Base-by-base conservation (phyloP, 2,113 vertebrate genomes). In the Australoheros scitulus region DNA sequence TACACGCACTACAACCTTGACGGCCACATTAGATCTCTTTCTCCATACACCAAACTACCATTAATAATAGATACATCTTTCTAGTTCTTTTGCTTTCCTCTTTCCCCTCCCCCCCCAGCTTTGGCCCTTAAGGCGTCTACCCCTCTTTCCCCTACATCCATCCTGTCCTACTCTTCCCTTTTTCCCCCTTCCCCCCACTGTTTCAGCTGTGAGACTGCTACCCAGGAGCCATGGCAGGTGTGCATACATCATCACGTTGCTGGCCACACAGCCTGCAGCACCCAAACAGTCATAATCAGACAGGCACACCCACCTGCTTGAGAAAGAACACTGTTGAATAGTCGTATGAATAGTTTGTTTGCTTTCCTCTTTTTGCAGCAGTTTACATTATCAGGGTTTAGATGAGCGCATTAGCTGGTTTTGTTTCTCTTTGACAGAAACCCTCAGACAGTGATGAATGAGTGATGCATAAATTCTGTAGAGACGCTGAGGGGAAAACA, bases 51-150 rank as follows among this genome's bases (percentile, higher is more conserved):
- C 92, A 92, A 93, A 92, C 89, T 77, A 77, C 32, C 92, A 95
- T 96, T 94, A 96, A 96, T 96, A 96, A 96, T 96, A 79, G 85
- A 96, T 95, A 86, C 85, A 68, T 90, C 92, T 88, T 87, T 92
- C 91, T 84, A 32, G 87, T 89, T 92, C 84, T 88, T 91, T 92
- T 93, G 84, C 91, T 90, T 74, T 80, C 41, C 76, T 41, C 47
- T 47, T 70, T 80, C 86, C 85, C 72, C 72, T 2, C 34, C 58
- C 60, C 26, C 78, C 87, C 88, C 78, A 85, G 75, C 85, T 11
- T 75, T 63, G 32, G 84, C 93, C 92, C 90, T 83, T 18, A 79
- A 88, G 86, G 88, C 85, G 77, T 91, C 84, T 91, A 60, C 77
- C 83, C 59, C 60, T 65, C 68, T 70, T 83, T 36, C 84, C 58